phyloP scores from a whole-genome alignment of 2,113 vertebrate genomes.

The Prietella phreatophila region DNA sequence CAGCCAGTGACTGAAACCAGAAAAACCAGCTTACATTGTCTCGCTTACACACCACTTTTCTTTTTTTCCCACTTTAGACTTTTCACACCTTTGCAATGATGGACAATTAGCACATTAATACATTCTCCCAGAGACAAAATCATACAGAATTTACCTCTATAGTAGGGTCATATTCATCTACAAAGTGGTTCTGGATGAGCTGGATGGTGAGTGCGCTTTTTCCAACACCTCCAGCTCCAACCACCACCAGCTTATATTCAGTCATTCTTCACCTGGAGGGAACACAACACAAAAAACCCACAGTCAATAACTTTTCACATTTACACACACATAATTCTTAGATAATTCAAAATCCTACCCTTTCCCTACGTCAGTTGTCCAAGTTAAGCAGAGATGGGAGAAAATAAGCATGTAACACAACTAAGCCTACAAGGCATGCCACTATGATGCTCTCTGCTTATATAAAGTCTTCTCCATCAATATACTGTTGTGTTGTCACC shows the following conservation, averaged over 20 bases:
- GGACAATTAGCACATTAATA: neutral
- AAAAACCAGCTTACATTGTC: slow-evolving; percentile 60
- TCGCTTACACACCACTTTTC: slow-evolving; percentile 13
- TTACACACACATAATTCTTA: neutral
- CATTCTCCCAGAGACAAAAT: neutral
- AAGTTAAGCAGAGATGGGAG: neutral
- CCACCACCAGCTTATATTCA: slow-evolving; percentile 78
- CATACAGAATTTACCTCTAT: slow-evolving; percentile 69
- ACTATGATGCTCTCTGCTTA: neutral
- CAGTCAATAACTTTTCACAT: neutral
- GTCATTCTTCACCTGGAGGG: slow-evolving; percentile 75
- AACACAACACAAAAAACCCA: slow-evolving; percentile 12
- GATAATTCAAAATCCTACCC: neutral
- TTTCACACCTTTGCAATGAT: slow-evolving; percentile 13
- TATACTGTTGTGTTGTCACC: neutral
- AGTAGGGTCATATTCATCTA: slow-evolving; percentile 79
- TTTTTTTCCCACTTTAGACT: neutral
- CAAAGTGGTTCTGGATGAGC: slow-evolving; percentile 79
- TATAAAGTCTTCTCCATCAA: neutral
- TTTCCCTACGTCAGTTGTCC: neutral
- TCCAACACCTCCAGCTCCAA: slow-evolving; percentile 77
- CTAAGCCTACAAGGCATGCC: neutral
- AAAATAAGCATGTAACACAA: neutral
- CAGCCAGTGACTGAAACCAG: slow-evolving; percentile 57
- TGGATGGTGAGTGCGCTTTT: slow-evolving; percentile 78